These are phyloP conservation scores for Phaetusa simplex DNA, from an alignment of 2,113 vertebrate species.

Conservation along the genomic window DNA sequence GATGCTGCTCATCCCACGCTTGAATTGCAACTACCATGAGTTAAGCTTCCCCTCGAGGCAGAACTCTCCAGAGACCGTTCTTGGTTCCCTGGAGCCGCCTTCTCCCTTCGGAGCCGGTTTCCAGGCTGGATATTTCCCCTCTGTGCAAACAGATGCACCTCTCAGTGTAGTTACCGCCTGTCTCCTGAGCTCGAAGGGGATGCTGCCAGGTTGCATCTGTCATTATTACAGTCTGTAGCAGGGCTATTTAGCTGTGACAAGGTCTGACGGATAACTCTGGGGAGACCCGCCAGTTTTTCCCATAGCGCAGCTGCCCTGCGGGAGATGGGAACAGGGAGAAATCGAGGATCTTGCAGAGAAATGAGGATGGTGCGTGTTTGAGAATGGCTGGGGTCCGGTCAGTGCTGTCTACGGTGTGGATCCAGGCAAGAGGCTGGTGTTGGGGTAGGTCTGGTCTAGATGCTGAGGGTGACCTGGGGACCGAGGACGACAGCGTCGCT, in stretches of 20 bases:
- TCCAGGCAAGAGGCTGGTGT: background rate
- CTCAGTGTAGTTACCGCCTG: background rate
- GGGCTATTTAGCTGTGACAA: background rate
- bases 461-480: background rate
- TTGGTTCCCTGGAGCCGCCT: background rate
- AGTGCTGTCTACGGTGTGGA: accelerated
- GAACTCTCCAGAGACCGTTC: background rate
- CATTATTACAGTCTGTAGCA: background rate
- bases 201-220: background rate
- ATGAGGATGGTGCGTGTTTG: background rate
- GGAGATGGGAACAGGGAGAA: background rate
- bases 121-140: background rate
- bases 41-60: background rate
- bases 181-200: background rate
- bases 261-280: background rate
- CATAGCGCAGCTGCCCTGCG: accelerated
- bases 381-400: background rate
- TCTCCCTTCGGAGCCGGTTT: background rate
- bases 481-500: accelerated
- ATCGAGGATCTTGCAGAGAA: background rate
- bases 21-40: background rate
- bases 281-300: background rate
- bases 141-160: background rate
- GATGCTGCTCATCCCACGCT: background rate
- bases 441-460: background rate